Conservation (phyloP, 2,113 vertebrate genomes). For the Lophochroa leadbeateri region DNA sequence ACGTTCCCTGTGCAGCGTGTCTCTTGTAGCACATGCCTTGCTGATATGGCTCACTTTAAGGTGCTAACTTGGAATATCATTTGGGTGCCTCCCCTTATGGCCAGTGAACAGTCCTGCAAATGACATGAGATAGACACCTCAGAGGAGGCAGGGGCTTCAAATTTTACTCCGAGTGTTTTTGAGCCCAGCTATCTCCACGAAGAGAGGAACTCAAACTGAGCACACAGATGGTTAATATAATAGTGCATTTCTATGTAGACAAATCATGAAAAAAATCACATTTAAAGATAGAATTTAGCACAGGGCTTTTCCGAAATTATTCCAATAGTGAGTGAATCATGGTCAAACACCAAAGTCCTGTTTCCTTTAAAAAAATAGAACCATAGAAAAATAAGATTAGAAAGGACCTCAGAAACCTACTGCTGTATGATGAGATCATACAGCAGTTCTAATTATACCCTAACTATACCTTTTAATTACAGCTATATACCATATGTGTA, state of each 20-base stretch:
- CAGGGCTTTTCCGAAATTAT: neutral
- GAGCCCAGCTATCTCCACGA: neutral
- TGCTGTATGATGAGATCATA: neutral
- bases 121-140: neutral
- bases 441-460: neutral
- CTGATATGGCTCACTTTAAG: rapidly evolving
- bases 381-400: neutral
- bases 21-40: rapidly evolving
- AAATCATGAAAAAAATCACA: neutral
- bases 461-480: neutral
- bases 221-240: neutral
- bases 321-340: neutral
- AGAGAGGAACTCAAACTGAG: neutral
- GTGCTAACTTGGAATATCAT: rapidly evolving
- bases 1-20: neutral
- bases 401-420: neutral
- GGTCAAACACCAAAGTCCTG: neutral
- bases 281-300: neutral
- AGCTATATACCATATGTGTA: neutral
- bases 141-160: neutral
- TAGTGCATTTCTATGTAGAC: neutral
- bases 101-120: rapidly evolving
- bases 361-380: neutral
- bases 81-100: rapidly evolving
- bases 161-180: neutral